Percentiles rank a stretch among this genome's conserved stretches.
Conservation (phyloP, 2,888 invertebrate species). For the Spilarctia lutea region DNA sequence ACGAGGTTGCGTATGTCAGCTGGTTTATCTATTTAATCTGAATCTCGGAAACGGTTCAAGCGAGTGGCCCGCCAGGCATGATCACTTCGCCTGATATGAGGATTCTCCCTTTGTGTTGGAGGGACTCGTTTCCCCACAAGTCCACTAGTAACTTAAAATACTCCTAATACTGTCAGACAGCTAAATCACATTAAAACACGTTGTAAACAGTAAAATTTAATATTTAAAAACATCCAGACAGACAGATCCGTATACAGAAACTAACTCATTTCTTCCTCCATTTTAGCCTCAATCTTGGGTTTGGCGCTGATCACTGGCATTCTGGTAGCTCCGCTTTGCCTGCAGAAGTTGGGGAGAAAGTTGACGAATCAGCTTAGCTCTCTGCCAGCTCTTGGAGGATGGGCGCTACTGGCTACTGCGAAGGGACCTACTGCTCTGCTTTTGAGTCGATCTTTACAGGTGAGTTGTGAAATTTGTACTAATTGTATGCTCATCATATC, state of each 20-base stretch:
- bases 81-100: too few relatives aligned
- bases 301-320: constrained; percentile 87
- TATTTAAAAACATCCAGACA: not conserved
- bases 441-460: constrained; percentile 74
- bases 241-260: not conserved
- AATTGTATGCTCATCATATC: too few relatives aligned
- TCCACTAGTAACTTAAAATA: too few relatives aligned
- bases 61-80: too few relatives aligned
- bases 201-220: not conserved
- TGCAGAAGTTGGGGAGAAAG: constrained; percentile 86
- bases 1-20: too few relatives aligned
- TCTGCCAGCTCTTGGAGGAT: constrained; percentile 84
- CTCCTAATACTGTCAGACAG: too few relatives aligned
- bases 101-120: too few relatives aligned
- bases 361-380: constrained; percentile 85
- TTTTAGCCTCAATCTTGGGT: constrained; percentile 87
- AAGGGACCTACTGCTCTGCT: constrained; percentile 70
- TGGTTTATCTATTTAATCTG: too few relatives aligned
- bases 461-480: constrained; percentile 29
- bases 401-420: constrained; percentile 84
- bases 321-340: constrained; percentile 81
- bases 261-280: not conserved
- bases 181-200: not conserved
- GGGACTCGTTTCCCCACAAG: too few relatives aligned
- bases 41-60: too few relatives aligned